phyloP scores from a whole-genome alignment of 2,113 vertebrate species.

The Hucho hucho region DNA sequence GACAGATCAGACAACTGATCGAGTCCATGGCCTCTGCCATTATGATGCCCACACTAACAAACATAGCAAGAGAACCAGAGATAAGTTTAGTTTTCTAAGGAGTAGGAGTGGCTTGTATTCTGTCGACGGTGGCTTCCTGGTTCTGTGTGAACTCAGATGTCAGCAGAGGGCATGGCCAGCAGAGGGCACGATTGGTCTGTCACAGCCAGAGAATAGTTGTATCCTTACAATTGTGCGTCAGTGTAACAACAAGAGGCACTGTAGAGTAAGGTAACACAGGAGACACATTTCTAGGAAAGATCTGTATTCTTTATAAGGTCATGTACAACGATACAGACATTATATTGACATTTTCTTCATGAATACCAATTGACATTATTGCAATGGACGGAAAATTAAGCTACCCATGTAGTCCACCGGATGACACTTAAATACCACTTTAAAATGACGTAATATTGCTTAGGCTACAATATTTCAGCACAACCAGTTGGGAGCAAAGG shows the following conservation, averaged over 20 bases:
- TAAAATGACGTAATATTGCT: conserved; percentile 61
- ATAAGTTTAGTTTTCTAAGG: too few relatives aligned
- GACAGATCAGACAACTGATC: too few relatives aligned
- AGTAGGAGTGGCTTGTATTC: too few relatives aligned
- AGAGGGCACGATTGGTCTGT: too few relatives aligned
- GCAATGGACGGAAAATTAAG: conserved; percentile 64
- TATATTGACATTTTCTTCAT: conserved; percentile 46
- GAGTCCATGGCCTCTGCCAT: too few relatives aligned
- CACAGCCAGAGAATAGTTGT: too few relatives aligned
- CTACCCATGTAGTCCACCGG: conserved; percentile 47
- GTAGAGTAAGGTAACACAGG: background rate
- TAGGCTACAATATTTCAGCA: conserved; percentile 45
- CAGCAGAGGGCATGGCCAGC: too few relatives aligned
- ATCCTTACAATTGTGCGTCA: background rate
- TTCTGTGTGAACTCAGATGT: too few relatives aligned
- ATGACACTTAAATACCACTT: conserved; percentile 43
- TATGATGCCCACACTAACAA: too few relatives aligned
- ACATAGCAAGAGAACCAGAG: too few relatives aligned
- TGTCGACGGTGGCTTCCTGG: too few relatives aligned
- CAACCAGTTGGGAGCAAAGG: conserved; percentile 22
- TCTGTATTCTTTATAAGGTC: conserved; percentile 58
- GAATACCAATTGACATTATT: conserved; percentile 70
- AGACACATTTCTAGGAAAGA: conserved; percentile 28
- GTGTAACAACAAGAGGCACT: background rate
- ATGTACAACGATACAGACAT: conserved; percentile 48